phyloP scores from a whole-genome alignment of 1,140 invertebrate species.

The Danaus plexippus region DNA sequence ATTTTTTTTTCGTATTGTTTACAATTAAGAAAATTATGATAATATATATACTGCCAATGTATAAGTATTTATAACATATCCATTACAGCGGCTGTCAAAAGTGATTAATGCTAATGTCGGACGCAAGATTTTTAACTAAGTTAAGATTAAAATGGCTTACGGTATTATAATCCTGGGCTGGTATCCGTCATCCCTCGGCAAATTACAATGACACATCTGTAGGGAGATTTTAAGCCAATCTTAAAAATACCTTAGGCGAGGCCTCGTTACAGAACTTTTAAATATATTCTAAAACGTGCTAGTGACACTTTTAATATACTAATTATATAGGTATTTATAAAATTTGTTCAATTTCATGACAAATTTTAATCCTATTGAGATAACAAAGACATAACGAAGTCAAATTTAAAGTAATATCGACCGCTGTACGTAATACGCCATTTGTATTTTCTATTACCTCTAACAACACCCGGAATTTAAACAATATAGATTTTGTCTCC shows the following conservation, averaged over 20 bases:
- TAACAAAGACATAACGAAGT: too few species aligned
- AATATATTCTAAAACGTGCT: conserved; percentile 8
- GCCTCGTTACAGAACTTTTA: conserved; percentile 9
- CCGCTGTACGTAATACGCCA: conserved; percentile 37
- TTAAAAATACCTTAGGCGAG: conserved; percentile 32
- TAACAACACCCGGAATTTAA: conserved; percentile 38
- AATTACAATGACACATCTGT: conserved; percentile 67
- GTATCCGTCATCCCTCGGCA: conserved; percentile 62
- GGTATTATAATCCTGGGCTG: conserved; percentile 55
- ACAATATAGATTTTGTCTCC: conserved; percentile 50
- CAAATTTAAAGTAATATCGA: not conserved
- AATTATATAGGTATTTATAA: too few species aligned
- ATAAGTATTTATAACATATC: conserved; percentile 45
- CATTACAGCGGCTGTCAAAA: conserved; percentile 60
- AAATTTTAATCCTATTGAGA: too few species aligned
- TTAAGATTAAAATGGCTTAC: conserved; percentile 70
- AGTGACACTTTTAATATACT: not conserved
- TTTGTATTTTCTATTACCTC: conserved; percentile 41
- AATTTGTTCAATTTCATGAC: too few species aligned
- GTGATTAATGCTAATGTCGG: conserved; percentile 67
- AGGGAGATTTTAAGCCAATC: conserved; percentile 56
- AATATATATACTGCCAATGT: too few species aligned
- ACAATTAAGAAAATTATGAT: too few species aligned
- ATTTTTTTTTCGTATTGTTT: too few species aligned
- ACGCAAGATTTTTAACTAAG: conserved; percentile 69